These are phyloP conservation scores for Rhyacophila evoluta DNA, from an alignment of 2,888 invertebrate species.

Conservation along the genomic window DNA sequence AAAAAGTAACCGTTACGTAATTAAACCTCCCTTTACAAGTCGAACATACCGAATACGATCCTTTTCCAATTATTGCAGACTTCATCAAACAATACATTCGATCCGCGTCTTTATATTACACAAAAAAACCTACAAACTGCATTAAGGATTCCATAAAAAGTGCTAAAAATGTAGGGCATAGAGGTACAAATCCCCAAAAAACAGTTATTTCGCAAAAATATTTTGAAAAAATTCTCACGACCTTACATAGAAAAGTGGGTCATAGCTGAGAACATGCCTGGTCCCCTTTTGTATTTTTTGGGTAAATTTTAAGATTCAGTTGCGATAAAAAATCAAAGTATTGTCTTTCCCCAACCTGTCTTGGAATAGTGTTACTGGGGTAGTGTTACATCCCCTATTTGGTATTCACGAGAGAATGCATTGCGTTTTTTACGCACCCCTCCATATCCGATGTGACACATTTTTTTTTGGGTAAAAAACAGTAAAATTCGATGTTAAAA, in stretches of 20 bases:
- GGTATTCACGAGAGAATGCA: conserved; percentile 52
- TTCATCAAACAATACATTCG: conserved; percentile 53
- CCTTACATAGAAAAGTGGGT: conserved; percentile 52
- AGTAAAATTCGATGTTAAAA: conserved; percentile 43
- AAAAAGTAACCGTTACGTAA: conserved; percentile 49
- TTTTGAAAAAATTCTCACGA: conserved; percentile 48
- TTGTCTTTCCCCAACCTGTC: conserved; percentile 55
- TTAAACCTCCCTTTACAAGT: conserved; percentile 41
- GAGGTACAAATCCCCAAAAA: conserved; percentile 21
- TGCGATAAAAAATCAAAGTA: conserved; percentile 48
- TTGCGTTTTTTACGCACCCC: conserved; percentile 47
- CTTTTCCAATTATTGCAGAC: conserved; percentile 52
- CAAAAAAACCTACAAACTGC: conserved; percentile 31
- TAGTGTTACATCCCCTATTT: conserved; percentile 55
- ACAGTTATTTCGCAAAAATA: conserved; percentile 44
- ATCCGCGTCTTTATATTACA: conserved; percentile 45
- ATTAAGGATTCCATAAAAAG: conserved; percentile 52
- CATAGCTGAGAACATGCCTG: conserved; percentile 34
- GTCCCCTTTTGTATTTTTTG: conserved; percentile 49
- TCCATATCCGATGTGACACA: conserved; percentile 47
- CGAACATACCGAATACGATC: conserved; percentile 47
- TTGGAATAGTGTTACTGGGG: conserved; percentile 52
- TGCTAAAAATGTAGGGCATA: conserved; percentile 52
- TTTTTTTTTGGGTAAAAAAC: conserved; percentile 52
- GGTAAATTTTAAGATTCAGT: conserved; percentile 51